phyloP scores from a whole-genome alignment of 1,140 invertebrate species.

The Aphaenogaster floridana region DNA sequence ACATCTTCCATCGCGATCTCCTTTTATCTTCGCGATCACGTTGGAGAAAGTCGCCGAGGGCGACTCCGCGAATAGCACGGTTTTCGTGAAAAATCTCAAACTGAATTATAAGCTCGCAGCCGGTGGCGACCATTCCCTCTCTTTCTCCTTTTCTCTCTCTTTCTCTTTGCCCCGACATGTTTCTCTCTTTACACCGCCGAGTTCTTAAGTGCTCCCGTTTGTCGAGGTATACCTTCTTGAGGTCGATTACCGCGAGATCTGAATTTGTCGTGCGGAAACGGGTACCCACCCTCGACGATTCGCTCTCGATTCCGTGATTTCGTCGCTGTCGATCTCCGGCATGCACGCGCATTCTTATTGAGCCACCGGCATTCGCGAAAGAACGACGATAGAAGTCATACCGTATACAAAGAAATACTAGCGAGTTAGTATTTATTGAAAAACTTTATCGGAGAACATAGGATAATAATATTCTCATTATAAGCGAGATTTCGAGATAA shows the following conservation, averaged over 20 bases:
- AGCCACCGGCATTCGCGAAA: slow-evolving; percentile 37
- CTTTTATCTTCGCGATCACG: slow-evolving; percentile 30
- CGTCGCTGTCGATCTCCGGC: slow-evolving; percentile 51
- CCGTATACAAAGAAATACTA: neutral
- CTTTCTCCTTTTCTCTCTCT: neutral
- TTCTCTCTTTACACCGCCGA: neutral
- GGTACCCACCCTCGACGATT: slow-evolving; percentile 21
- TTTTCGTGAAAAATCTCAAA: slow-evolving; percentile 53
- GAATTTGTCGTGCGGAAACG: slow-evolving; percentile 70
- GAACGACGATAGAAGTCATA: slow-evolving; percentile 21
- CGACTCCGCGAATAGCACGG: slow-evolving; percentile 28
- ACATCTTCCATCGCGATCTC: slow-evolving; percentile 27
- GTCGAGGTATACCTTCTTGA: slow-evolving; percentile 37
- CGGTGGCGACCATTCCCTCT: neutral
- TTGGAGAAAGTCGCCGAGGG: neutral
- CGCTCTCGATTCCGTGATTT: slow-evolving; percentile 54
- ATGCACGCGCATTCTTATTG: slow-evolving; percentile 42
- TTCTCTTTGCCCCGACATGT: neutral
- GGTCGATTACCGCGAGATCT: slow-evolving; percentile 56
- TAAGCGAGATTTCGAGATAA: neutral
- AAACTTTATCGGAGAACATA: neutral
- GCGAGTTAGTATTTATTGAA: slow-evolving; percentile 2
- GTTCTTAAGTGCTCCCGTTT: slow-evolving; percentile 13
- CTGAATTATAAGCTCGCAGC: slow-evolving; percentile 43
- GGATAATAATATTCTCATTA: neutral